Conservation (phyloP, 1,140 invertebrate species). For the Cyrtorhinus lividipennis region DNA sequence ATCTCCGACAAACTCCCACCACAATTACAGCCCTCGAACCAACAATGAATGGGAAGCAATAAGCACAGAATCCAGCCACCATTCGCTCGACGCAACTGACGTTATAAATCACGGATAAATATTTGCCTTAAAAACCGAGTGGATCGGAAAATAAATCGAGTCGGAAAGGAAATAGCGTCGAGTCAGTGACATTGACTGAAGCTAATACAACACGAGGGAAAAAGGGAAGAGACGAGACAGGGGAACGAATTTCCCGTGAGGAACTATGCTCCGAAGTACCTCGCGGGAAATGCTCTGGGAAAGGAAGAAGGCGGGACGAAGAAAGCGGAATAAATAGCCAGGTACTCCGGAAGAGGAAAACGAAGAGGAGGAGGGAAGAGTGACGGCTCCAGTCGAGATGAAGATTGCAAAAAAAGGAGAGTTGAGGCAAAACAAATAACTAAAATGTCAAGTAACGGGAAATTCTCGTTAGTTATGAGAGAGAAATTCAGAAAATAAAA, state of each 20-base stretch:
- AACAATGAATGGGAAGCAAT: too few species aligned
- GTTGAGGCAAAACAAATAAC: neutral
- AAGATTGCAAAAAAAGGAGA: neutral
- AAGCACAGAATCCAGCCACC: too few species aligned
- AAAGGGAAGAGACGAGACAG: neutral
- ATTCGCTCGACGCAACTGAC: too few species aligned
- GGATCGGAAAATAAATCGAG: neutral
- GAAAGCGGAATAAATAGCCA: conserved; percentile 3
- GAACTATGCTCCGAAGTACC: conserved; percentile 1
- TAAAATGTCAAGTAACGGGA: neutral
- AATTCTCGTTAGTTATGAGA: neutral
- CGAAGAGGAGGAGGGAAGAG: neutral
- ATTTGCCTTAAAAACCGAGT: neutral
- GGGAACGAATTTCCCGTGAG: conserved; percentile 6
- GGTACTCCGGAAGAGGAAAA: neutral
- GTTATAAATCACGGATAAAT: conserved; percentile 2
- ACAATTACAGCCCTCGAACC: too few species aligned
- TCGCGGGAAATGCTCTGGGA: neutral
- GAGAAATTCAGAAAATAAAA: neutral
- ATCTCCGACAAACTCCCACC: too few species aligned
- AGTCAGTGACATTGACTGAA: conserved; percentile 8
- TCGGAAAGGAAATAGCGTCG: neutral
- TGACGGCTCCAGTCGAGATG: neutral
- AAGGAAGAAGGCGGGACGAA: neutral
- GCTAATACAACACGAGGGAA: neutral